Base-by-base conservation (phyloP, 2,797 vertebrate species). In the Labeo calbasu region DNA sequence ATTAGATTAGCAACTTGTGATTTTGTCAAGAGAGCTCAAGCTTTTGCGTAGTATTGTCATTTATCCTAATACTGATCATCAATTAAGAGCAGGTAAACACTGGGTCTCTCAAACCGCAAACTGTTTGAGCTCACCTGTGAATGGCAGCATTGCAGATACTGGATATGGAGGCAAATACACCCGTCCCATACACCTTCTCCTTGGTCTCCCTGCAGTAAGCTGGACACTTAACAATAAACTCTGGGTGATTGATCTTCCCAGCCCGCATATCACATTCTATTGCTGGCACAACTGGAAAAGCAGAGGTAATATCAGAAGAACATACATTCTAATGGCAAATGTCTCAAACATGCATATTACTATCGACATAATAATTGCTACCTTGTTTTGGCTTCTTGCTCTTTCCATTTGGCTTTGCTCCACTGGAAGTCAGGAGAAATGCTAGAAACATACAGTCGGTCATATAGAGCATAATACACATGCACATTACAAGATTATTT, bases 221-320 rank as follows among this genome's bases (percentile, higher is more conserved):
- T 0, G 98, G 98, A 87, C 98, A 99, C 87, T 96, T 97, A 77
- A 93, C 98, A 51, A 99, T 96, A 91, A 99, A 99, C 92, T 99
- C 98, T n/a, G 95, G 94, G 87, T 97, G 94, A 85, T 91, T 96
- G 89, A 99, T 95, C 93, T 97, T 99, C 59, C 97, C 97, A 0
- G 97, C 97, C 92, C 97, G 95, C 91, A 97, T 91, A 40, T 98
- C 96, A 3, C 98, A 99, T 77, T 96, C 95, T 21, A 99, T 96
- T 87, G 94, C 93, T 76, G 98, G 98, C 87, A 97, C 93, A 84
- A 95, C 98, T 99, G 92, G 32, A 46, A 70, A 77, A 65, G 61
- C 51, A 81, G 23, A 79, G 40, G 76, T 55, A 73, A 70, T 21
- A 55, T 28, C 59, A 53, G 9, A 50, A 72, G 25, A 53, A n/a